Conservation (phyloP, 2,888 invertebrate genomes). For the Melanotus villosus region DNA sequence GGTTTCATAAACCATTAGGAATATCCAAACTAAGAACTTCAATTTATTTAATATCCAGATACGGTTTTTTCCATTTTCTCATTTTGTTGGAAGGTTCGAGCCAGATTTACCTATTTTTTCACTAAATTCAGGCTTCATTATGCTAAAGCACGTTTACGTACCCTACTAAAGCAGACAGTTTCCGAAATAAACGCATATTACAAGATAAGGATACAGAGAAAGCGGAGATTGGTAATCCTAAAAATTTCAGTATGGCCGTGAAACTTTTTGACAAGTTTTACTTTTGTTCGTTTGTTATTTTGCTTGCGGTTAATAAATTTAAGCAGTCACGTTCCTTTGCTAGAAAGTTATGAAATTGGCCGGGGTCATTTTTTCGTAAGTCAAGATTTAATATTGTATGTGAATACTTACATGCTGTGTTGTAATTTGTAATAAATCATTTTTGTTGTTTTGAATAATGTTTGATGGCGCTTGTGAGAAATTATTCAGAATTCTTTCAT, state of each 20-base stretch:
- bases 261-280: conserved; percentile 15
- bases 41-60: too few species aligned
- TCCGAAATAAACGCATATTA: background rate
- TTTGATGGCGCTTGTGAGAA: too few species aligned
- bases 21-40: too few species aligned
- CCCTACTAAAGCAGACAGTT: too few species aligned
- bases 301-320: conserved; percentile 2
- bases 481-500: too few species aligned
- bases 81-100: too few species aligned
- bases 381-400: conserved; percentile 7
- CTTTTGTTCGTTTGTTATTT: conserved; percentile 8
- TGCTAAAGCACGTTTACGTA: too few species aligned
- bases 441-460: background rate
- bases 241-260: conserved; percentile 9
- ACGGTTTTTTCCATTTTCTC: too few species aligned
- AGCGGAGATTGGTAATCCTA: conserved; percentile 1
- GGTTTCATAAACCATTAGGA: too few species aligned
- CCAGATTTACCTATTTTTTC: too few species aligned
- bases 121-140: too few species aligned
- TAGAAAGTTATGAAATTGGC: conserved; percentile 12
- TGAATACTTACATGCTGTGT: conserved; percentile 2
- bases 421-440: conserved; percentile 5
- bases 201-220: background rate
- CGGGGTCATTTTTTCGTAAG: conserved; percentile 19
- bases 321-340: conserved; percentile 15